Evolutionary conservation across 1,140 invertebrate genomes (phyloP).

Genomic region (Acyrthosiphon pisum): DNA sequence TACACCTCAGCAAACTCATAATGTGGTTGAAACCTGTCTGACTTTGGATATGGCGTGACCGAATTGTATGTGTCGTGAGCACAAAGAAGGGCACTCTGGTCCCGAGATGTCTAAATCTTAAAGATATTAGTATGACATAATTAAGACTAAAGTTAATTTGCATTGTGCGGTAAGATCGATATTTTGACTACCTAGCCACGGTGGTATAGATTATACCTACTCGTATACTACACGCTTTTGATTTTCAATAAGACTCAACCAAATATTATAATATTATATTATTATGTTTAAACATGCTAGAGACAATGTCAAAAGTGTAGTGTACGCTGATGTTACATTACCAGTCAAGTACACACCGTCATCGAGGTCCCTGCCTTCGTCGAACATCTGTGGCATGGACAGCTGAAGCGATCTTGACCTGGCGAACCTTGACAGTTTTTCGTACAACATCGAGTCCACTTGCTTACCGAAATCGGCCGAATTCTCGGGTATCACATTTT

Average conservation of each 20-base stretch:
- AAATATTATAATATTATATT: not conserved
- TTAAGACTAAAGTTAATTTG: not conserved
- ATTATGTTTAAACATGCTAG: not conserved
- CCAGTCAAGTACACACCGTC: constrained; percentile 53
- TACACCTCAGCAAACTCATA: not conserved
- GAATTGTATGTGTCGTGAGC: no score
- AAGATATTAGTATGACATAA: not conserved
- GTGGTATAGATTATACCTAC: not conserved
- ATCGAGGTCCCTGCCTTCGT: constrained; percentile 47
- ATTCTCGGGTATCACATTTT: constrained; percentile 59
- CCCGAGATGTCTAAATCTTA: no score
- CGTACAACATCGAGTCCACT: constrained; percentile 68
- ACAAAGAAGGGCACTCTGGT: not conserved
- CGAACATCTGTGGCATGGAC: constrained; percentile 65
- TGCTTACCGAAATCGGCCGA: constrained; percentile 62
- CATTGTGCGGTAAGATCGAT: not conserved
- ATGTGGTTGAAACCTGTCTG: no score
- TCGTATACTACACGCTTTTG: not conserved
- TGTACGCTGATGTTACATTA: constrained; percentile 22
- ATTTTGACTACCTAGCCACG: no score
- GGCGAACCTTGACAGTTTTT: constrained; percentile 68
- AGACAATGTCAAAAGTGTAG: not conserved
- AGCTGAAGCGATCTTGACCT: constrained; percentile 70
- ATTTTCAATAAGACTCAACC: not conserved
- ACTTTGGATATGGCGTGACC: no score